Evolutionary conservation across 2,888 invertebrate species (phyloP).

Genomic region (Scaptomyza reducta): DNA sequence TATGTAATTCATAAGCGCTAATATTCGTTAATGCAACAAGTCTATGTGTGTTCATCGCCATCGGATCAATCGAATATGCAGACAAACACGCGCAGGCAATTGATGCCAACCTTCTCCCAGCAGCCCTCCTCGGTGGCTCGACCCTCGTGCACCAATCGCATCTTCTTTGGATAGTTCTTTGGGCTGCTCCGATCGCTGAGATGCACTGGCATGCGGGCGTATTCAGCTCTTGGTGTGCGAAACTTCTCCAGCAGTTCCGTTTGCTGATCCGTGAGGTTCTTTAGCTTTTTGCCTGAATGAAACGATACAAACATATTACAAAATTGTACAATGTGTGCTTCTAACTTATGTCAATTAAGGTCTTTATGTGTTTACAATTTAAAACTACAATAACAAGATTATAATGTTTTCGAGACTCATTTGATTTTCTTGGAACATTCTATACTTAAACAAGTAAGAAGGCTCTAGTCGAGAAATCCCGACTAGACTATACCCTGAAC

Average conservation of each 20-base stretch:
- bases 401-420: too few relatives aligned
- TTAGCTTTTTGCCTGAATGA: constrained; percentile 78
- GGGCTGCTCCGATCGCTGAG: constrained; percentile 84
- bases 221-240: constrained; percentile 82
- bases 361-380: too few relatives aligned
- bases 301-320: neutral
- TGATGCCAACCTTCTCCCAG: constrained; percentile 83
- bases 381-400: too few relatives aligned
- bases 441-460: too few relatives aligned
- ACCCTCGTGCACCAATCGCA: constrained; percentile 81
- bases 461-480: too few relatives aligned
- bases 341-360: too few relatives aligned
- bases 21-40: constrained; percentile 77
- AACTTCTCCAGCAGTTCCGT: constrained; percentile 82
- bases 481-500: too few relatives aligned
- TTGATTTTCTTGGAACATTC: too few relatives aligned
- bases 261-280: constrained; percentile 83
- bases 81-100: constrained; percentile 83
- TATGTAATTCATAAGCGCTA: constrained; percentile 74
- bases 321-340: too few relatives aligned
- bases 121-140: constrained; percentile 81
- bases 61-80: constrained; percentile 84
- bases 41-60: constrained; percentile 58
- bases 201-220: constrained; percentile 84
- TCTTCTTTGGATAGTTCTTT: constrained; percentile 84